Evolutionary conservation across 2,888 invertebrate genomes (phyloP), one percentile per base, ranked within the genome.

Genomic region (Heteromyza rotundicornis): DNA sequence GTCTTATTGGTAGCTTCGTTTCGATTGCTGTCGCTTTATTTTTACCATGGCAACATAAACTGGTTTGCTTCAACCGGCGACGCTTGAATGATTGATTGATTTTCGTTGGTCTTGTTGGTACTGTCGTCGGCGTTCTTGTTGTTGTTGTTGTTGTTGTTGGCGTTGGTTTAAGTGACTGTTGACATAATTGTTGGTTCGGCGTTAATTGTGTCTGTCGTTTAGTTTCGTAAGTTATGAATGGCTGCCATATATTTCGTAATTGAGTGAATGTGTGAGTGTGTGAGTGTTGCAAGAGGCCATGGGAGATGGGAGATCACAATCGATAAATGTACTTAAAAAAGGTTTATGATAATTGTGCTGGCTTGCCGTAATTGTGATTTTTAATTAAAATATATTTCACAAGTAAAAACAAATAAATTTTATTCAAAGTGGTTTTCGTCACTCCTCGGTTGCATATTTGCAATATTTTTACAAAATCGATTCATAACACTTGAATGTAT

Each of bases 151-250:
- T 57, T 57, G 60, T 60, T 16, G 60, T 44, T 66, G 68, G 65
- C 63, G 63, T 68, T 68, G 67, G 68, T 68, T 78, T 75, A 77
- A 77, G 72, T 77, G 74, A 78, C 71, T 78, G 75, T 70, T 77
- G 77, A 77, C 76, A 77, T 75, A 71, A 74, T 76, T 78, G 70
- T 68, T 68, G 79, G 76, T 70, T 70, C 69, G 69, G 75, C 76
- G 79, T 78, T 77, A 78, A 77, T 79, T 77, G 73, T 70, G 67
- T 66, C 63, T 68, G 65, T 65, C 63, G 62, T 47, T 47, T 20
- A 20, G 47, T 47, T 47, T 47, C 5, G 20, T 20, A 44, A 51
- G 40, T 59, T 59, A 59, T 59, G 58, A 59, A 59, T 52, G 58
- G n/a, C 52, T 53, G 53, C 57, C 59, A 57, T 54, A n/a, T n/a